Evolutionary conservation across 30 jellyfish, hydroid and myxozoan genomes (phyloP), one percentile per base, ranked within the genome.

Genomic region (Aurelia aurita): DNA sequence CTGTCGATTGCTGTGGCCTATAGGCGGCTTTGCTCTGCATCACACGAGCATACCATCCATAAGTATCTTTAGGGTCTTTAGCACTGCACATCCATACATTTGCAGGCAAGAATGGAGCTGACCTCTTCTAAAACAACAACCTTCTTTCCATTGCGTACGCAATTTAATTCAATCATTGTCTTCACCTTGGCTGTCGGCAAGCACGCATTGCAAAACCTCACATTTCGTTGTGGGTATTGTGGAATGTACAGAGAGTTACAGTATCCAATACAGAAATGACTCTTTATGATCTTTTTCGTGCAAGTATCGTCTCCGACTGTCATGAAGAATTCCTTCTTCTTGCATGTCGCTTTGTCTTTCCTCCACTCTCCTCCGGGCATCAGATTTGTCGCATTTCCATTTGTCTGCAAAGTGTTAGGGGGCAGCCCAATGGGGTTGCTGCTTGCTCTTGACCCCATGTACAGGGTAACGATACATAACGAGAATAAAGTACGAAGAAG

Each of bases 201-300:
- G 81, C 97, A 89, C 9, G 97, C 97, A 51, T 66, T 89, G 84
- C 97, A 89, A 54, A 55, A 60, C 67, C 77, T 89, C 67, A 80
- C 65, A 77, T 80, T 51, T 20, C 74, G 54, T 20, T 23, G 69
- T 16, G 77, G 79, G 53, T 86, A 65, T 74, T 89, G 94, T 5
- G 97, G 97, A 19, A 89, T 81, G 83, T 69, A 89, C 21, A 89
- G 19, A 0, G 97, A 89, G 39, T 81, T 89, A 31, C 97, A 89
- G 29, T 58, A 73, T 35, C 97, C 97, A 73, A 59, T 47, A 43
- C 97, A 89, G 53, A 43, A 72, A 47, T 58, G 72, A 57, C 72
- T 89, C 72, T 65, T 75, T 25, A 72, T 29, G 31, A 20, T 25
- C 49, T 55, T 89, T 45, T 77, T 57, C 43, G 43, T 75, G 72